A percentile compares a stretch with the other conserved stretches of the same genome.
Evolutionary conservation across 2,888 invertebrate genomes (phyloP).

Genomic region (Labia minor): DNA sequence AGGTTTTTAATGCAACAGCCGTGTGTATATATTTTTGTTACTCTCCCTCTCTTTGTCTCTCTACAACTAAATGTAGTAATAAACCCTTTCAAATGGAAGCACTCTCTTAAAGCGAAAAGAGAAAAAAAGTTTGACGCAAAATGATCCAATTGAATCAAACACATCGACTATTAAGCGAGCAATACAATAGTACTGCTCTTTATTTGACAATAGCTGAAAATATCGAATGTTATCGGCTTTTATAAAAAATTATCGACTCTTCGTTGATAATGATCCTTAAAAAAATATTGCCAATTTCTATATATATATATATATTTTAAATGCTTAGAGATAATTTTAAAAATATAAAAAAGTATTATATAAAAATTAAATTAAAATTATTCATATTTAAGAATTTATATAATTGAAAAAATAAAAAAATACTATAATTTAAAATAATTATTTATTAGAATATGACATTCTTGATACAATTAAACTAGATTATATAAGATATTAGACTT

Average conservation of each 20-base stretch:
- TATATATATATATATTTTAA: too few species aligned
- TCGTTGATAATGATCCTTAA: too few species aligned
- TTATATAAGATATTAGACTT: too few species aligned
- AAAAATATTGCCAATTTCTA: too few species aligned
- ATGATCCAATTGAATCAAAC: background rate
- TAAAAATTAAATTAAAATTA: too few species aligned
- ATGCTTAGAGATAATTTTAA: too few species aligned
- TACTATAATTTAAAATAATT: too few species aligned
- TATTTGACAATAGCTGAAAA: background rate
- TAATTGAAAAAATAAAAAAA: too few species aligned
- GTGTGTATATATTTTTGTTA: background rate
- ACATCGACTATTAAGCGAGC: background rate
- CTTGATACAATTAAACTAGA: too few species aligned
- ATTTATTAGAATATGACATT: too few species aligned
- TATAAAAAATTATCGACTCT: background rate
- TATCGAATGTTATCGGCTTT: background rate
- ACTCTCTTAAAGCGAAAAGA: background rate
- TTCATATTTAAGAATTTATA: too few species aligned
- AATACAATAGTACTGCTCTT: background rate
- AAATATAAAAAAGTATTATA: too few species aligned
- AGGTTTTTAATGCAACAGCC: background rate
- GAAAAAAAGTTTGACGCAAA: constrained; percentile 3
- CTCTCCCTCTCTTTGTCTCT: background rate
- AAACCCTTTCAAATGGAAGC: background rate
- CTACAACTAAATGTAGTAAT: background rate